Evolutionary conservation across 2,888 invertebrate species (phyloP), one percentile per base, ranked within the genome.

Genomic region (Bombyx huttoni): DNA sequence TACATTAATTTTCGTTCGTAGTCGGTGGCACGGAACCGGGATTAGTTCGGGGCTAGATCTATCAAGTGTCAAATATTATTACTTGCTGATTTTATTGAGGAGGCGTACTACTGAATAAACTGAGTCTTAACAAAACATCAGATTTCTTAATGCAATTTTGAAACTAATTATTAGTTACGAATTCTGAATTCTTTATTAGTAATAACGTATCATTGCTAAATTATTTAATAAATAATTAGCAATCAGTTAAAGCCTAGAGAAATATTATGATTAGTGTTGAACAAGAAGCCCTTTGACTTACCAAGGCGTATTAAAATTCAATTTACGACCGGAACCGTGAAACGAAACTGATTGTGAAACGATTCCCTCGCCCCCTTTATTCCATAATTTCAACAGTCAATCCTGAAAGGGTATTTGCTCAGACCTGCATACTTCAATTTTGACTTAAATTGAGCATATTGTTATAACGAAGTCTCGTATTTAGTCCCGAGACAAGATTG

Each of bases 241-340:
- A 24, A 24, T 24, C 24, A 24, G 24, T 24, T 24, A 5, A 24
- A 24, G 24, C 24, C 40, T 40, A 7, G 40, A 40, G 40, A 40
- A 40, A 40, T 40, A 40, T 46, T 78, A 76, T 77, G 81, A 81
- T 84, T 79, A 81, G 78, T 75, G 78, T 80, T 78, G 75, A 75
- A 77, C 79, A 78, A 81, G 84, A 83, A 85, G 84, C 82, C 81
- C 64, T 77, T 84, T 79, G 80, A 84, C 80, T 84, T 74, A 75
- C 76, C 74, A 76, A 79, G 80, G 78, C 81, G 81, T 82, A 84
- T 85, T 85, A 86, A 84, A 86, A 84, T 86, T 84, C 85, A 86
- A 86, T 86, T 84, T 84, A 82, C 79, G 78, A 73, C 66, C 76
- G 71, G 75, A 78, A 77, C 84, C 79, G 78, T 83, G 81, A 84